Percentiles rank a stretch among this genome's conserved stretches.
These are phyloP conservation scores for Meleagris gallopavo DNA, from an alignment of 2,113 vertebrate genomes.

Conservation along the genomic window DNA sequence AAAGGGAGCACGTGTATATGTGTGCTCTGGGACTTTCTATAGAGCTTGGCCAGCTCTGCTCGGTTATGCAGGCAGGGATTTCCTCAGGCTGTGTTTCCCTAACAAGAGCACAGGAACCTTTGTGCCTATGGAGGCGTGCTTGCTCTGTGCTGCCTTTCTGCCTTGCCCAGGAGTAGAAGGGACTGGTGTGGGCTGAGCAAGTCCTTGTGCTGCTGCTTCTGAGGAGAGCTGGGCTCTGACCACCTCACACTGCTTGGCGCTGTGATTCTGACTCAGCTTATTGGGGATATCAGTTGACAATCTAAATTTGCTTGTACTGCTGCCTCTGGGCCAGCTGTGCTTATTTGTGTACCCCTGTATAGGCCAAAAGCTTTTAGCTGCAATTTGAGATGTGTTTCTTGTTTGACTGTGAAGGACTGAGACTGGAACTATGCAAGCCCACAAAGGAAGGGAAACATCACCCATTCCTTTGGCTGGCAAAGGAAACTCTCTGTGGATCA, in stretches of 20 bases:
- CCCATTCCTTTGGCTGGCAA: neutral
- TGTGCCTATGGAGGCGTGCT: neutral
- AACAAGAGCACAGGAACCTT: neutral
- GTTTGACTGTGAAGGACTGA: neutral
- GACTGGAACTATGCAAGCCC: neutral
- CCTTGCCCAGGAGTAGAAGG: neutral
- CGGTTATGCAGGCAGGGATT: neutral
- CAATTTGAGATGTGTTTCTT: neutral
- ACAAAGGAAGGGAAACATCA: neutral
- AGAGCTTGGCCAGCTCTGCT: neutral
- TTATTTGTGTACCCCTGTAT: neutral
- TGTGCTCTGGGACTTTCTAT: neutral
- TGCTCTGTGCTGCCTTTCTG: neutral
- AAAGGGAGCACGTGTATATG: neutral
- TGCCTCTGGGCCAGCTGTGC: constrained; percentile 12
- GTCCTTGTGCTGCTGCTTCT: neutral
- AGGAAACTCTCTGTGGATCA: neutral
- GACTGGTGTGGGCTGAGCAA: neutral
- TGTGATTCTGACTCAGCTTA: neutral
- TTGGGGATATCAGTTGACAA: constrained; percentile 7
- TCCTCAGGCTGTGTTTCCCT: neutral
- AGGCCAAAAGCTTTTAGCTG: neutral
- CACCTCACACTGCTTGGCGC: neutral
- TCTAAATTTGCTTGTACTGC: neutral
- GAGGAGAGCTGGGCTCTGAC: neutral